Conservation (phyloP, 2,888 invertebrate genomes). For the Drosophila nigritarsus region DNA sequence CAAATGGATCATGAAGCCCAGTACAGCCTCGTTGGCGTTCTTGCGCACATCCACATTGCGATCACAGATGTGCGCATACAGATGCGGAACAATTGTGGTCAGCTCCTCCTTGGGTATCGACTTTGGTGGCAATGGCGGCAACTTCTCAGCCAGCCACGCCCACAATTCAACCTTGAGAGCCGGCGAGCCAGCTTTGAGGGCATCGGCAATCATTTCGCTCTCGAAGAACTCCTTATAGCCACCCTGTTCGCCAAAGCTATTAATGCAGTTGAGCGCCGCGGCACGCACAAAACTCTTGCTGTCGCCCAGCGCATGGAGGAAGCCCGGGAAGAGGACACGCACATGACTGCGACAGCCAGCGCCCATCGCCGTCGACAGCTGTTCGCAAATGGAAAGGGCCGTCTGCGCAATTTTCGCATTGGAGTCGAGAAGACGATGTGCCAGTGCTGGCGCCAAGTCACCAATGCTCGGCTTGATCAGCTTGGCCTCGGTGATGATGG, state of each 20-base stretch:
- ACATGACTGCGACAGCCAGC: constrained; percentile 92
- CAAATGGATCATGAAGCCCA: constrained; percentile 96
- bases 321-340: constrained; percentile 92
- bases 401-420: constrained; percentile 96
- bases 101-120: constrained; percentile 93
- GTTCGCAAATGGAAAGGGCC: constrained; percentile 93
- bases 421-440: constrained; percentile 92
- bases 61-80: constrained; percentile 95
- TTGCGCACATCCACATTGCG: constrained; percentile 96
- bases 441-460: constrained; percentile 92
- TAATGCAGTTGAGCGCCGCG: constrained; percentile 93
- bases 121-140: constrained; percentile 90
- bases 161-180: constrained; percentile 92
- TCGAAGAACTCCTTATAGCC: constrained; percentile 93
- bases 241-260: constrained; percentile 93
- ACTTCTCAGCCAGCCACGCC: constrained; percentile 93
- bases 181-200: constrained; percentile 94
- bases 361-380: constrained; percentile 93
- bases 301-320: constrained; percentile 92
- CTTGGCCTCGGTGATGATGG: constrained; percentile 87
- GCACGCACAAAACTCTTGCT: constrained; percentile 92
- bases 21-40: constrained; percentile 94
- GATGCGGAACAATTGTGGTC: constrained; percentile 89
- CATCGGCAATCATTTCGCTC: constrained; percentile 94
- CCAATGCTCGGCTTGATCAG: constrained; percentile 94